Conservation (phyloP, 2,797 vertebrate species). For the Silurus lanzhouensis region DNA sequence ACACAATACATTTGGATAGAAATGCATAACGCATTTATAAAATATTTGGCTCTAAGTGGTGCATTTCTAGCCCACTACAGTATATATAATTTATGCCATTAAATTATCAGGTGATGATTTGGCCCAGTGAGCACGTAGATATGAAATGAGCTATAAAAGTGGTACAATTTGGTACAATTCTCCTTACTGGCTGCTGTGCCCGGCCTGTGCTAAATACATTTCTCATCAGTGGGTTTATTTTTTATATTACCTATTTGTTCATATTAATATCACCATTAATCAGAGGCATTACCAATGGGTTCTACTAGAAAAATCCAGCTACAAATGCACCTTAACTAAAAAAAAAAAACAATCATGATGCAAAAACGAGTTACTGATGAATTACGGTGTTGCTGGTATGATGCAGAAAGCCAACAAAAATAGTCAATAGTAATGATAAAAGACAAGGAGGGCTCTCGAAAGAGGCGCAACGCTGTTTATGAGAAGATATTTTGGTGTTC, state of each 20-base stretch:
- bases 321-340: not conserved
- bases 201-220: conserved; percentile 68
- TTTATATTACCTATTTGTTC: conserved; percentile 21
- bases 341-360: not conserved
- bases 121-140: not conserved
- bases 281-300: not conserved
- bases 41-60: not conserved
- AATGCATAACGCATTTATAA: not conserved
- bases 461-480: conserved; percentile 31
- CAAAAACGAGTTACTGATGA: not conserved
- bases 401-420: conserved; percentile 19
- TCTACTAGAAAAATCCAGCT: not conserved
- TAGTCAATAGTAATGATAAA: conserved; percentile 21
- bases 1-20: not conserved
- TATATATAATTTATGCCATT: not conserved
- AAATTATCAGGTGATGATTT: not conserved
- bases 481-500: conserved; percentile 27
- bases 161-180: conserved; percentile 54
- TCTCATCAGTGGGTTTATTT: conserved; percentile 63
- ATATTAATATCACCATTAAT: conserved; percentile 24
- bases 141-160: conserved; percentile 15
- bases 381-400: conserved; percentile 9
- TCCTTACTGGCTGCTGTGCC: conserved; percentile 61
- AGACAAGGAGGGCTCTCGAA: conserved; percentile 2
- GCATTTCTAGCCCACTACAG: not conserved